Base-by-base conservation (phyloP, 2,888 invertebrate species). In the Brachyptera risi region DNA sequence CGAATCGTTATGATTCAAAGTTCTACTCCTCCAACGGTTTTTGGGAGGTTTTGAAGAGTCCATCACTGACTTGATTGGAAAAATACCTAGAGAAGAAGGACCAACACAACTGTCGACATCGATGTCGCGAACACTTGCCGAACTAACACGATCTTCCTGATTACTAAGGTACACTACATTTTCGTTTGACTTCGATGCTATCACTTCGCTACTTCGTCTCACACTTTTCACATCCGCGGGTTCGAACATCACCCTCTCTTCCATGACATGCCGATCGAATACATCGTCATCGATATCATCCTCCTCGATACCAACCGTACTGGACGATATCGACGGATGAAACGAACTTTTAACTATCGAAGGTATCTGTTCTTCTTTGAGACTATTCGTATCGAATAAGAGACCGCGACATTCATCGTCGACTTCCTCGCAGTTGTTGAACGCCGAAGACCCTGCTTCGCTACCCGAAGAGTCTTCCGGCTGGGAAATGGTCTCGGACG, bases 21-120 rank as follows among this genome's bases (percentile, higher is more conserved):
- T 68, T 27, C 66, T 69, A 44, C 65, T 67, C 35, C 67, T 67
- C 3, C 68, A 58, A 69, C 71, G 71, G 1, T 66, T 61, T 42
- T 66, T 62, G 13, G 67, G 57, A 0, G 68, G 65, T 24, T 65
- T 68, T 0, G 66, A 60, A 35, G 61, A 67, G 9, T 68, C 69
- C 2, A 49, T 64, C 15, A 19, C 31, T 4, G 54, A 54, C 13
- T 21, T 26, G 15, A 27, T 17, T 4, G 24, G 26, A 21, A 13
- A 2, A 4, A 26, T 26, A 13, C 27, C 26, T 7, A 57, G 21
- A 27, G 44, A 42, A 26, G 27, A 21, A 24, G 13, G 26, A n/a
- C 19, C 17, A 31, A 47, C 47, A n/a, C 58, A 27, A 17, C 21
- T 47, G 26, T 58, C 44, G 15, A 58, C n/a, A n/a, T n/a, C n/a